Conservation (phyloP, 2,797 vertebrate species). For the Cephalopachus bancanus region DNA sequence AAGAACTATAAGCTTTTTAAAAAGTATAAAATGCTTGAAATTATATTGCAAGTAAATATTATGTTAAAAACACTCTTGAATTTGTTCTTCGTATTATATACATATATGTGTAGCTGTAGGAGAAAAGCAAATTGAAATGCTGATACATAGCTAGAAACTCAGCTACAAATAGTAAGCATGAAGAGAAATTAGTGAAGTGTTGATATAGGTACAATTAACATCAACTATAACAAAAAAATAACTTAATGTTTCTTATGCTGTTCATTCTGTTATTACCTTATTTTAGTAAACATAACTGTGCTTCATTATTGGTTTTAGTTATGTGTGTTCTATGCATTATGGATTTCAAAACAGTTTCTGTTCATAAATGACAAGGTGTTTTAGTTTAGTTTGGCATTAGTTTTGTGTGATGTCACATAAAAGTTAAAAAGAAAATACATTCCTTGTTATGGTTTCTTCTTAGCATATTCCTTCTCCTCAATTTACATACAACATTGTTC, state of each 20-base stretch:
- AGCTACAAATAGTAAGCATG: neutral
- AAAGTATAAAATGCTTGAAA: slow-evolving; percentile 39
- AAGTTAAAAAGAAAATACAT: slow-evolving; percentile 74
- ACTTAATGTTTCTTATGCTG: neutral
- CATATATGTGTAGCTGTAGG: neutral
- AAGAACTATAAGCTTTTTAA: neutral
- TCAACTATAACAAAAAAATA: neutral
- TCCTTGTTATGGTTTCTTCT: slow-evolving; percentile 74
- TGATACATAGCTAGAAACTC: neutral
- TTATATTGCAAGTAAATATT: neutral
- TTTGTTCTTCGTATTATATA: neutral
- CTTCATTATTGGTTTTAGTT: neutral
- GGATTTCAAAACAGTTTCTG: slow-evolving; percentile 23
- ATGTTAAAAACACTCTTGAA: neutral
- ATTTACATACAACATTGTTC: slow-evolving; percentile 78
- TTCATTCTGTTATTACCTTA: neutral
- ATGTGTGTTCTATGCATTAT: neutral
- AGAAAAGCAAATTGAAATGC: neutral
- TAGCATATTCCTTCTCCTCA: slow-evolving; percentile 80
- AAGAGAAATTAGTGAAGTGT: neutral
- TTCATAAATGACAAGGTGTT: slow-evolving; percentile 49
- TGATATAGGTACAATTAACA: neutral
- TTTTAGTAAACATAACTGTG: slow-evolving; percentile 29
- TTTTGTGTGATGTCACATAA: slow-evolving; percentile 74
- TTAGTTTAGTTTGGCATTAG: slow-evolving; percentile 78